Evolutionary conservation across 2,888 invertebrate species (phyloP), one percentile per base, ranked within the genome.

Genomic region (Synanthedon formicaeformis): DNA sequence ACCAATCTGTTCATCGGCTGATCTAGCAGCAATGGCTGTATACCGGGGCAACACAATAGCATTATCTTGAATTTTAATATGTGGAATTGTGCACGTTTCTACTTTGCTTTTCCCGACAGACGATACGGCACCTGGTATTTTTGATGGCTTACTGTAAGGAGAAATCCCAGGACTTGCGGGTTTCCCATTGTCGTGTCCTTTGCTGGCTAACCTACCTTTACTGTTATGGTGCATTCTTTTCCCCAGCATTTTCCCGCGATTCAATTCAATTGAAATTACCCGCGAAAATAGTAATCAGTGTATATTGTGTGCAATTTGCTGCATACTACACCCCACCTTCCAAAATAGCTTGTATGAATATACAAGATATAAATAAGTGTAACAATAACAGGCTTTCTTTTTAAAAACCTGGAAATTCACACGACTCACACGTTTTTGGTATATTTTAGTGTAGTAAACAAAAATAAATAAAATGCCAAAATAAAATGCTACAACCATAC

Each of bases 1-100:
- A 14, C 92, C 93, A 56, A 97, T 91, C 3, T 91, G 91, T 66
- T 95, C 95, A 55, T 94, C 93, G 2, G 90, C 88, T 40, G 91
- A 89, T 53, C 94, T 89, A 11, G 90, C 89, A 51, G 94, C 78
- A 23, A 93, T 90, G 52, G 90, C 82, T 5, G 89, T 85, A 62
- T 93, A 92, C 48, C 92, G 90, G 8, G 94, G 93, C 56, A 95
- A 75, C 56, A 90, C 83, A 51, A 89, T 88, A 41, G 86, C 79
- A 73, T 93, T 93, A 65, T 94, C 94, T 57, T 91, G 88, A 62
- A 90, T 90, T 71, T 91, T 92, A 51, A 93, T 90, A 40, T 92
- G 86, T 4, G 94, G 93, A 63, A 91, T 90, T 4, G 84, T 77
- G 58, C 83, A 83, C 55, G 75, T 62, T 55, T 88, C 88, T 18